Base-by-base conservation (phyloP, 1,140 invertebrate species). In the Contarinia nasturtii region DNA sequence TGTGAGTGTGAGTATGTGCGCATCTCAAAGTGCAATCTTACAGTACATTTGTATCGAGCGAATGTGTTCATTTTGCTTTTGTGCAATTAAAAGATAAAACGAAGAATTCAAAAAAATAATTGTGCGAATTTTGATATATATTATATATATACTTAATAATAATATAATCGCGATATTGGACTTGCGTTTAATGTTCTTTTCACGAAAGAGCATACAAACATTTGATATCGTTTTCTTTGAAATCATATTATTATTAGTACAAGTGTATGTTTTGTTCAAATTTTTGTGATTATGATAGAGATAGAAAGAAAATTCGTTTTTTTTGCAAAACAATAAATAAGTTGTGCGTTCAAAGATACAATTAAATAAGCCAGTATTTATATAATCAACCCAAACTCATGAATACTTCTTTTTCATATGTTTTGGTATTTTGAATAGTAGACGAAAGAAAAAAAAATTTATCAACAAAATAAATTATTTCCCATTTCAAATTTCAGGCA, bases 291-390 rank as follows among this genome's bases (percentile, higher is more conserved):
- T 7, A 14, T 40, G 37, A 40, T 7, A 40, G 18, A 15, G 37
- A 40, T 3, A 40, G 14, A n/a, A 27, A 27, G 27, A 27, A 27
- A 27, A 27, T 27, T 27, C 27, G 3, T 27, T 27, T 5, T 27
- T 5, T 27, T 27, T 27, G 27, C 27, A 27, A 27, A 27, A 5
- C 27, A 27, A 5, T 18, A 3, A 20, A 43, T 20, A 43, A 20
- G 18, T 43, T 43, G 41, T 43, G 41, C 41, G n/a, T 17, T 43
- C 41, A 21, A 43, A 19, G 12, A 43, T 43, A 40, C 37, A 40
- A 40, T 40, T 14, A 40, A 40, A 40, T 40, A 40, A n/a, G 37
- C 37, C 17, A 40, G 37, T 7, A 3, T n/a, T n/a, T n/a, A n/a
- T n/a, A 40, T 3, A 27, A 27, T 27, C 27, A 27, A 27, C 27